Evolutionary conservation across 2,113 vertebrate genomes (phyloP).

Genomic region (Corythoichthys intestinalis): DNA sequence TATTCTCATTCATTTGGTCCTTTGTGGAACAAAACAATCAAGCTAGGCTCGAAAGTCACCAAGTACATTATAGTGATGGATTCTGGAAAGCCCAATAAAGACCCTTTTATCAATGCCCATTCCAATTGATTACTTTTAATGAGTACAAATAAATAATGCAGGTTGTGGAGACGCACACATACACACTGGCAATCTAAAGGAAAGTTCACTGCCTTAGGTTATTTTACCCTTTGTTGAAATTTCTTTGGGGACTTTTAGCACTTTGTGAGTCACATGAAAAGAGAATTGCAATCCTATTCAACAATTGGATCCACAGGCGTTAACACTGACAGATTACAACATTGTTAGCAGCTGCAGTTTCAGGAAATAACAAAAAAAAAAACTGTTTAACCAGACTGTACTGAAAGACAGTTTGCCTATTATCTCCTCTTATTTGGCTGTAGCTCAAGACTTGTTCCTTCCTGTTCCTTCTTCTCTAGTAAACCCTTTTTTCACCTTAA

Average conservation of each 20-base stretch:
- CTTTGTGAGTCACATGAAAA: constrained; percentile 9
- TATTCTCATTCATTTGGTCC: constrained; percentile 30
- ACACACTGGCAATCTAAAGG: constrained; percentile 17
- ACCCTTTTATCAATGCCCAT: constrained; percentile 65
- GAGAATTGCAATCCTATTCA: not conserved
- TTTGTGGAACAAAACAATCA: constrained; percentile 53
- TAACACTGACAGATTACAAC: too few species aligned
- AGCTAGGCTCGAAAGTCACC: constrained; percentile 50
- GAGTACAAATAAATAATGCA: constrained; percentile 74
- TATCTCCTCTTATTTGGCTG: too few species aligned
- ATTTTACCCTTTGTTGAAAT: constrained; percentile 31
- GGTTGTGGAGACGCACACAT: constrained; percentile 6
- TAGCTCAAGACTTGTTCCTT: too few species aligned
- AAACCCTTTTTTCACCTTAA: too few species aligned
- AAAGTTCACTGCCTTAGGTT: constrained; percentile 48
- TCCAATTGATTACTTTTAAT: constrained; percentile 73
- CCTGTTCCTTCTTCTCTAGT: too few species aligned
- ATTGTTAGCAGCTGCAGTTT: too few species aligned
- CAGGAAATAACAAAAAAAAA: not conserved
- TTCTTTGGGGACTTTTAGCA: constrained; percentile 32
- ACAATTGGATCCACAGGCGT: not conserved
- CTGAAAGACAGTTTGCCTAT: too few species aligned
- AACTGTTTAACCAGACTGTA: too few species aligned
- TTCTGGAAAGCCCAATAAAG: constrained; percentile 68
- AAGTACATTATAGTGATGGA: constrained; percentile 64